These are phyloP conservation scores for Pimpla rufipes DNA, from an alignment of 2,888 invertebrate species.

Conservation along the genomic window DNA sequence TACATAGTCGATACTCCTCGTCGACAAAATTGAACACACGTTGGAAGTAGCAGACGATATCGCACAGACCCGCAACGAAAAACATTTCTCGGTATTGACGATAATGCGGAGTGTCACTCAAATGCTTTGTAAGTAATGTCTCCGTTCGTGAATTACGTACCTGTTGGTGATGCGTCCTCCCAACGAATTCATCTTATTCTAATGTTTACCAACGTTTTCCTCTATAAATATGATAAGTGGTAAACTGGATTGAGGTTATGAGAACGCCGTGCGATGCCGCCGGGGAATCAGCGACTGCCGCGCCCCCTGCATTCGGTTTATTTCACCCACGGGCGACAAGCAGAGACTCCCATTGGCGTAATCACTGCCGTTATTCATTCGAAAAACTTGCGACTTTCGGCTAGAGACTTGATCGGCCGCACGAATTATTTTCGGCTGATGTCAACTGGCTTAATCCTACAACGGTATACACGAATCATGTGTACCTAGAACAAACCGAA, in stretches of 20 bases:
- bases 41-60: conserved; percentile 48
- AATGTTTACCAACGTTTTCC: conserved; percentile 5
- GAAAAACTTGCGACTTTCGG: background rate
- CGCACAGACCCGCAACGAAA: conserved; percentile 6
- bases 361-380: background rate
- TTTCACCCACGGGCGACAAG: background rate
- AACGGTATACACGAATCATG: too few relatives aligned
- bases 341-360: background rate
- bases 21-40: background rate
- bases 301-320: background rate
- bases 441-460: too few relatives aligned
- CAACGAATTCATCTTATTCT: conserved; percentile 73
- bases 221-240: conserved; percentile 2
- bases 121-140: background rate
- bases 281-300: background rate
- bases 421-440: too few relatives aligned
- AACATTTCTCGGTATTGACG: conserved; percentile 6
- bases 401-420: too few relatives aligned
- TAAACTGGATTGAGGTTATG: conserved; percentile 41
- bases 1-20: background rate
- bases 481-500: too few relatives aligned
- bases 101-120: background rate
- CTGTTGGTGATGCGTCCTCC: conserved; percentile 66
- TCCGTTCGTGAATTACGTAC: conserved; percentile 50
- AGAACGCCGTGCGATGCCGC: conserved; percentile 6